These are phyloP conservation scores for Cataglyphis cursor DNA, from an alignment of 2,888 invertebrate genomes.

Conservation along the genomic window DNA sequence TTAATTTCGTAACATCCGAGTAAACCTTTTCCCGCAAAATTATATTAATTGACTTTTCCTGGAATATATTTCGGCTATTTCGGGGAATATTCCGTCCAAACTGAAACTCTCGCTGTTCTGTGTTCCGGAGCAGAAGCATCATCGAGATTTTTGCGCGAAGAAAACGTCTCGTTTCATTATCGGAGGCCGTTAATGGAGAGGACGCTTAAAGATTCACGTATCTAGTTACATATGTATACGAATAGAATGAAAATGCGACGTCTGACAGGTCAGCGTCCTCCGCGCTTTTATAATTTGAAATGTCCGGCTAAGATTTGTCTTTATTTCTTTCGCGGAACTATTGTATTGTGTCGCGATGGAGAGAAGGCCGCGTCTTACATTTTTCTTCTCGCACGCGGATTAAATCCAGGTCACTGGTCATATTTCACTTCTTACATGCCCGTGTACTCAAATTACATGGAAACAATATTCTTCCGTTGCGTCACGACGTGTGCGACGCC, in stretches of 20 bases:
- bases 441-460: slow-evolving; percentile 38
- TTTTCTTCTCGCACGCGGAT: slow-evolving; percentile 41
- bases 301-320: slow-evolving; percentile 34
- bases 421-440: slow-evolving; percentile 25
- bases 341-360: background rate
- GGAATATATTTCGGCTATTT: background rate
- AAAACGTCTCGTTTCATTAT: slow-evolving; percentile 47
- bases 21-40: background rate
- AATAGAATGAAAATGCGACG: background rate
- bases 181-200: slow-evolving; percentile 42
- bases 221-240: background rate
- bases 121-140: slow-evolving; percentile 2
- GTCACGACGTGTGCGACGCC: background rate
- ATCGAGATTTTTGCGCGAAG: slow-evolving; percentile 28
- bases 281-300: slow-evolving; percentile 60
- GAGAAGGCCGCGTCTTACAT: background rate
- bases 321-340: background rate
- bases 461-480: slow-evolving; percentile 47
- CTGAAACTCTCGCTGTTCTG: background rate
- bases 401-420: slow-evolving; percentile 44
- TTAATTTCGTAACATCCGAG: background rate
- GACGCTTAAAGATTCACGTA: slow-evolving; percentile 28
- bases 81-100: slow-evolving; percentile 3
- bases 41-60: background rate
- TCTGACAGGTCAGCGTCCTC: slow-evolving; percentile 40